Conservation (phyloP, 2,888 invertebrate species). For the Drosophila sordidapex region DNA sequence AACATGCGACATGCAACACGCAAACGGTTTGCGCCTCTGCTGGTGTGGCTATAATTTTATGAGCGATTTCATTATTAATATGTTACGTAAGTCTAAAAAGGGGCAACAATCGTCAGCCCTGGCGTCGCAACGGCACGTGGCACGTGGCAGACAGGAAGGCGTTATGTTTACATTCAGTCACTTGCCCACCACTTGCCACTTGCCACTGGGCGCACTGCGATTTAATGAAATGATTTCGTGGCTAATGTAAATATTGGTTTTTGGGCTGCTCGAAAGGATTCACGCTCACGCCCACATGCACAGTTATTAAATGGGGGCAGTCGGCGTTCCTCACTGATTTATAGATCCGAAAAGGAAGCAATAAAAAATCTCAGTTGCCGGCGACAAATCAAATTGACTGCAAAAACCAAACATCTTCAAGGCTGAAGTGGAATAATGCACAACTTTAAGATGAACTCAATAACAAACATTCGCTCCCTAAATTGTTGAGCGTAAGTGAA, state of each 20-base stretch:
- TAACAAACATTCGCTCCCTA: background rate
- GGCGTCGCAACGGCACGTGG: constrained; percentile 41
- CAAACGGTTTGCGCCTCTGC: constrained; percentile 36
- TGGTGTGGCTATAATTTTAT: constrained; percentile 82
- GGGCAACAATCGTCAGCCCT: constrained; percentile 10
- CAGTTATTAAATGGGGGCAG: constrained; percentile 76
- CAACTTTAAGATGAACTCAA: constrained; percentile 15
- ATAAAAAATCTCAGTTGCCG: constrained; percentile 33
- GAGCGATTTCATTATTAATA: constrained; percentile 82
- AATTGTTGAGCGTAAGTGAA: constrained; percentile 23
- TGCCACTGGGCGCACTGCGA: constrained; percentile 30
- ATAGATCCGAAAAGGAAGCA: constrained; percentile 36
- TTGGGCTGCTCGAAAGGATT: constrained; percentile 57
- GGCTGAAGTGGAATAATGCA: constrained; percentile 1
- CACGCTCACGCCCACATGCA: constrained; percentile 65
- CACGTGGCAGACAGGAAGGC: constrained; percentile 83
- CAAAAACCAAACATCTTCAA: constrained; percentile 39
- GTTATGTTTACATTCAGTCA: constrained; percentile 82
- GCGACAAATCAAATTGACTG: constrained; percentile 64
- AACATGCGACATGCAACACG: constrained; percentile 59
- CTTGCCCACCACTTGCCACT: constrained; percentile 35
- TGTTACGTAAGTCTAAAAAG: constrained; percentile 55
- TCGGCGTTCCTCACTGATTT: constrained; percentile 4
- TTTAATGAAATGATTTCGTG: constrained; percentile 79
- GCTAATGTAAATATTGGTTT: constrained; percentile 80